A percentile compares a stretch with the other conserved stretches of the same genome.
Conservation (phyloP, 2,113 vertebrate species). For the Nanorana parkeri region DNA sequence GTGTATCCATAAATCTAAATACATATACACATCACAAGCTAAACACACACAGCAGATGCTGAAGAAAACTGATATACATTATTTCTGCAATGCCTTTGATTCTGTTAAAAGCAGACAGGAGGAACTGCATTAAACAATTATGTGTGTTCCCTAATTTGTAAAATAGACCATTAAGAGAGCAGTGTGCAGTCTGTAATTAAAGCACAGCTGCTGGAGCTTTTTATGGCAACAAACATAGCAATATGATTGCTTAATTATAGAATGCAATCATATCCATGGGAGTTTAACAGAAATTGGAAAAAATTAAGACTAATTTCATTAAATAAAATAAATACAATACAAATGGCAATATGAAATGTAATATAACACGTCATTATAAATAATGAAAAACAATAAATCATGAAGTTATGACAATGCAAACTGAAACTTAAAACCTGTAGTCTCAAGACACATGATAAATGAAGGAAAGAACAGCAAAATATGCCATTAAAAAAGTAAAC, state of each 20-base stretch:
- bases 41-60: no score
- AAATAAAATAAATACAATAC: conserved; percentile 23
- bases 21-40: no score
- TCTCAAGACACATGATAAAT: no score
- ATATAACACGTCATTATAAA: conserved; percentile 1
- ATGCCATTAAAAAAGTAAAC: no score
- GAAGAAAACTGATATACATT: no score
- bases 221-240: conserved; percentile 35
- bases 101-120: no score
- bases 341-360: conserved; percentile 17
- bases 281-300: conserved; percentile 28
- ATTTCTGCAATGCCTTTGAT: no score
- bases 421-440: no score
- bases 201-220: conserved; percentile 24
- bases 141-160: conserved; percentile 33
- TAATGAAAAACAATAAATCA: background rate
- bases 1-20: no score
- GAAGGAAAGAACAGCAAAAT: no score
- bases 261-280: conserved; percentile 23
- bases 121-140: conserved; percentile 29
- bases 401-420: background rate
- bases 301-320: conserved; percentile 32
- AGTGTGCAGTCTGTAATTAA: conserved; percentile 27
- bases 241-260: conserved; percentile 48
- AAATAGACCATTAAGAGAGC: conserved; percentile 48